Conservation (phyloP, 2,888 invertebrate species). For the Lamellibrachia columna region DNA sequence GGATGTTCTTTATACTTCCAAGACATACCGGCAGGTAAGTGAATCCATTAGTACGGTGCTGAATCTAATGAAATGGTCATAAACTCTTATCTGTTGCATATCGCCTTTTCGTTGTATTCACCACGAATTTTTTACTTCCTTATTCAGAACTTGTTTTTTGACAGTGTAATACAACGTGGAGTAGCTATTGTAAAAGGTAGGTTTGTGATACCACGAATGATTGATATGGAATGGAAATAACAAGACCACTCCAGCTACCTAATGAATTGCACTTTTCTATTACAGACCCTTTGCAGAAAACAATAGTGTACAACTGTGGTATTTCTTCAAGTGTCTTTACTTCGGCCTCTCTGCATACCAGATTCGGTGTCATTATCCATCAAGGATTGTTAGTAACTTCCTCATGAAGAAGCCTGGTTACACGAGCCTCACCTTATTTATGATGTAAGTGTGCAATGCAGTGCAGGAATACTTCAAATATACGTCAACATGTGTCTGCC, state of each 20-base stretch:
- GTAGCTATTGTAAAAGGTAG: not conserved
- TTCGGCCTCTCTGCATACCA: slow-evolving; percentile 96
- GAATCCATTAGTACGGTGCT: too few species aligned
- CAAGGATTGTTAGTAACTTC: slow-evolving; percentile 96
- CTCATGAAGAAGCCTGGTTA: slow-evolving; percentile 95
- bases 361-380: slow-evolving; percentile 96
- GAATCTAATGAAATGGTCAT: too few species aligned
- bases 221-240: not conserved
- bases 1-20: slow-evolving; percentile 97
- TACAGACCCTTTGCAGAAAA: slow-evolving; percentile 83
- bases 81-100: too few species aligned
- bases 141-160: too few species aligned
- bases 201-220: too few species aligned
- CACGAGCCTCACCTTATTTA: slow-evolving; percentile 90
- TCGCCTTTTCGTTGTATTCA: too few species aligned
- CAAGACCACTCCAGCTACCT: not conserved
- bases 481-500: too few species aligned
- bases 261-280: slow-evolving; percentile 34
- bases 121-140: too few species aligned
- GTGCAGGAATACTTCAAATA: not conserved
- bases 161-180: not conserved
- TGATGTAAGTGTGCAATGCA: slow-evolving; percentile 73
- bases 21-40: slow-evolving; percentile 89
- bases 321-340: slow-evolving; percentile 97
- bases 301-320: slow-evolving; percentile 92